A percentile compares a stretch with the other conserved stretches of the same genome.
These are phyloP conservation scores for Coenonympha glycerion DNA, from an alignment of 2,888 invertebrate genomes.

Conservation along the genomic window DNA sequence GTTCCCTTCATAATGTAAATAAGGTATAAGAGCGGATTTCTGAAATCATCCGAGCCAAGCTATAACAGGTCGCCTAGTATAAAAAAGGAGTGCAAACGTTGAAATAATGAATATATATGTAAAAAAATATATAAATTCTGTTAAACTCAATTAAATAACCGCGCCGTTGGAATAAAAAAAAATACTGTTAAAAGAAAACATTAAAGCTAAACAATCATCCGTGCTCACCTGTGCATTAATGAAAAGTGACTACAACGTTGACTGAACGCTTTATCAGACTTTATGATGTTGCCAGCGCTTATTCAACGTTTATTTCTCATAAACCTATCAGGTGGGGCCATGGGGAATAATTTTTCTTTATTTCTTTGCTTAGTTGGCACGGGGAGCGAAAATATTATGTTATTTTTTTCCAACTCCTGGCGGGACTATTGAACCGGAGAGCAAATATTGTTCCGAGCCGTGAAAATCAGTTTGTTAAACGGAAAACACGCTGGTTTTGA, in stretches of 20 bases:
- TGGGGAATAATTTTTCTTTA: slow-evolving; percentile 27
- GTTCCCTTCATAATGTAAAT: too few species aligned
- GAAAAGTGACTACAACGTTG: slow-evolving; percentile 10
- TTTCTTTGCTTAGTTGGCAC: slow-evolving; percentile 17
- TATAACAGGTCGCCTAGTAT: too few species aligned
- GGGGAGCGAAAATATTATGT: slow-evolving; percentile 23
- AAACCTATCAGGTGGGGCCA: slow-evolving; percentile 21
- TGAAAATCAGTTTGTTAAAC: slow-evolving; percentile 22
- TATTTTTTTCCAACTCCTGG: slow-evolving; percentile 24
- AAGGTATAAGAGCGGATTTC: too few species aligned
- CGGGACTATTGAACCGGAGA: slow-evolving; percentile 21
- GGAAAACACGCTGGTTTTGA: too few species aligned
- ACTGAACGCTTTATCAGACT: slow-evolving; percentile 12
- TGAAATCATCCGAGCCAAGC: too few species aligned
- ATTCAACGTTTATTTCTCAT: slow-evolving; percentile 17
- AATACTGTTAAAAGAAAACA: neutral
- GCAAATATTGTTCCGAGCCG: slow-evolving; percentile 25
- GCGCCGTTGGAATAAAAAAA: too few species aligned
- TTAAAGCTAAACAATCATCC: neutral
- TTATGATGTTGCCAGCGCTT: slow-evolving; percentile 14
- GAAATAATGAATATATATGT: too few species aligned
- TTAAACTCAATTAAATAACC: too few species aligned
- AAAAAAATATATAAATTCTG: too few species aligned
- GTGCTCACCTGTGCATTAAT: slow-evolving; percentile 5
- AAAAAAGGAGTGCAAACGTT: too few species aligned